Evolutionary conservation across 23 tunicate species (phyloP).

Genomic region (Trididemnum clinides): DNA sequence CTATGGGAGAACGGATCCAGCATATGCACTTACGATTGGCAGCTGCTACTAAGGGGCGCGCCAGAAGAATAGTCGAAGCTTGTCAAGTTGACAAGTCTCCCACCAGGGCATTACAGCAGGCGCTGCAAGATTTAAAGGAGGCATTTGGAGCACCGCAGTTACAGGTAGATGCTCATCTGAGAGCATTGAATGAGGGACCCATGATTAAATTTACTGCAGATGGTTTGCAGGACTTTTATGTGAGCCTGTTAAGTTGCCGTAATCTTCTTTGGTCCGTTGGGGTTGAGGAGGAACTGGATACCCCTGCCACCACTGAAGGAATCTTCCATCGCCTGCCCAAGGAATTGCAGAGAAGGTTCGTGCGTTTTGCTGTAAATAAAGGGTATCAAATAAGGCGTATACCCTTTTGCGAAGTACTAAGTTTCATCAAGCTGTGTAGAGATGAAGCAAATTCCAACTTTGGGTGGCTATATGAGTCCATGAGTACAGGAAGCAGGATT

Average conservation of each 20-base stretch:
- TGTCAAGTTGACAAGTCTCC: neutral
- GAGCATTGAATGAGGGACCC: neutral
- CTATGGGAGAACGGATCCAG: neutral
- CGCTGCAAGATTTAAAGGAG: neutral
- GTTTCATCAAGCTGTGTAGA: neutral
- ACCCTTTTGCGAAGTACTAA: neutral
- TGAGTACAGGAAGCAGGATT: neutral
- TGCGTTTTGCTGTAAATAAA: too few relatives aligned
- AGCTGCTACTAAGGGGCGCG: neutral
- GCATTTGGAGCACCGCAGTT: neutral
- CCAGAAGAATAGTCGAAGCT: neutral
- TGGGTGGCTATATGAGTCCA: neutral
- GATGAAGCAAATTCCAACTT: neutral
- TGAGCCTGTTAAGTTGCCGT: neutral
- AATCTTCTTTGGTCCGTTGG: neutral
- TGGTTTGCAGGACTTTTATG: neutral
- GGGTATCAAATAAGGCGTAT: too few relatives aligned
- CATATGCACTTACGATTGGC: neutral
- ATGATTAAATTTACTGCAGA: neutral
- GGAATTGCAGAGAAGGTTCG: too few relatives aligned
- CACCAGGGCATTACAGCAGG: neutral
- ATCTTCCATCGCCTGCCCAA: too few relatives aligned
- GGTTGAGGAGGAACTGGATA: constrained; percentile 9
- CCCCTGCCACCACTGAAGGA: too few relatives aligned
- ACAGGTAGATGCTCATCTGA: constrained; percentile 1